These are phyloP conservation scores for Holocentrus rufus DNA, from an alignment of 2,797 vertebrate genomes.

Conservation along the genomic window DNA sequence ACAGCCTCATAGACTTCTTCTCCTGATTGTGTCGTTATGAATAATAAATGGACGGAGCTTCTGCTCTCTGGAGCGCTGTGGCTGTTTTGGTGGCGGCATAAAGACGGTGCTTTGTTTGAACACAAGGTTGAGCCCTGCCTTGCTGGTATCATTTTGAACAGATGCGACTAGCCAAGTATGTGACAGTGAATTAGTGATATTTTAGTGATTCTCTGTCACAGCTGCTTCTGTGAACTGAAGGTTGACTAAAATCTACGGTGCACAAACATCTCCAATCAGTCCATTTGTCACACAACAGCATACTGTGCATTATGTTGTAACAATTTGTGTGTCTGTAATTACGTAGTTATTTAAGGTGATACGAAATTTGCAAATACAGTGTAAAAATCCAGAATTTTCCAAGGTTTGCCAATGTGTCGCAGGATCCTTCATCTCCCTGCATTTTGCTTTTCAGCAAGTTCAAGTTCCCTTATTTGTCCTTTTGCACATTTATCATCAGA, in stretches of 20 bases:
- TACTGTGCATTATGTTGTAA: not conserved
- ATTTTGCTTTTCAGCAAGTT: not conserved
- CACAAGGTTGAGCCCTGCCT: constrained; percentile 20
- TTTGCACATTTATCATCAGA: constrained; percentile 32
- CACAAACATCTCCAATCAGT: not conserved
- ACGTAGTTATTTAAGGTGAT: not conserved
- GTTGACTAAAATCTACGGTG: not conserved
- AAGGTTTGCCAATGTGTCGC: not conserved
- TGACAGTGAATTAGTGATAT: constrained; percentile 6
- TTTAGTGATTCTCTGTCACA: constrained; percentile 19
- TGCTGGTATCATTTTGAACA: constrained; percentile 31
- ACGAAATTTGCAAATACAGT: too few species aligned
- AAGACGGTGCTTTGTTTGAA: constrained; percentile 31
- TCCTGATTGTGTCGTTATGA: constrained; percentile 49
- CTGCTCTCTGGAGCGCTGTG: constrained; percentile 45
- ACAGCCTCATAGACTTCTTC: constrained; percentile 34
- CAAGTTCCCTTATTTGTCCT: constrained; percentile 26
- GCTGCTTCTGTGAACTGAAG: not conserved
- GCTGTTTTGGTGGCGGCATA: constrained; percentile 46
- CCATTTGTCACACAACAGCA: not conserved
- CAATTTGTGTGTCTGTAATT: not conserved
- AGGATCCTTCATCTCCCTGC: not conserved
- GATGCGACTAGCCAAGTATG: constrained; percentile 15
- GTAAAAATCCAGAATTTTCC: not conserved
- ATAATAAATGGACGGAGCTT: constrained; percentile 54